Evolutionary conservation across 2,113 vertebrate genomes (phyloP), one percentile per base, ranked within the genome.

Genomic region (Cheilinus undulatus): DNA sequence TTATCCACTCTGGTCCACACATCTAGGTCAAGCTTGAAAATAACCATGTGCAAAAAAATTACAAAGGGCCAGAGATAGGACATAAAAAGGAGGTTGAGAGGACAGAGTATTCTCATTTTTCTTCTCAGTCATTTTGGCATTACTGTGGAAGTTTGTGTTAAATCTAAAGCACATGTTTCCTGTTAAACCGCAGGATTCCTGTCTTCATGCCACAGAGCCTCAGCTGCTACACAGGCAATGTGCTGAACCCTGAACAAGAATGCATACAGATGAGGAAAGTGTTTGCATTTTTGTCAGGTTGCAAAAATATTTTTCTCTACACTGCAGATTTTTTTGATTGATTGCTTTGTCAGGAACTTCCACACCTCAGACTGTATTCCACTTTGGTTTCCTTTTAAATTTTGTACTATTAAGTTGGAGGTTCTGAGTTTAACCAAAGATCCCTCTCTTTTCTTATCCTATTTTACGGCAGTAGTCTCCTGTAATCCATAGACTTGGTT

Each of bases 11-110:
- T 58, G 64, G 57, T 62, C 43, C 48, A 40, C 43, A 26, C 67
- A 88, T 86, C 60, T 88, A 80, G 89, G 89, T 89, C 88, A 86
- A 49, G 23, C 66, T 80, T 71, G 11, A 75, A 90, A 90, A 91
- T 87, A 88, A 74, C 59, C 7, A 5, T 61, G 63, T 15, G 1
- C 38, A 65, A 58, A 73, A 80, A n/a, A 84, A 81, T 68, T 62
- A 74, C 68, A 78, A 62, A 69, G 80, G 65, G 49, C n/a, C 23
- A 48, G 45, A 34, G 54, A 58, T 79, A 68, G 51, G 61, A 64
- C n/a, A n/a, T n/a, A n/a, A 75, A 30, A 65, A 80, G 26, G 49
- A 62, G 38, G 65, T 40, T 32, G 59, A 2, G 5, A 71, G 68
- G 71, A 71, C 49, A 36, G 30, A 1, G 0, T 20, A 69, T 62